Conservation (phyloP, 1,140 invertebrate species). For the Caenorhabditis inopinata region DNA sequence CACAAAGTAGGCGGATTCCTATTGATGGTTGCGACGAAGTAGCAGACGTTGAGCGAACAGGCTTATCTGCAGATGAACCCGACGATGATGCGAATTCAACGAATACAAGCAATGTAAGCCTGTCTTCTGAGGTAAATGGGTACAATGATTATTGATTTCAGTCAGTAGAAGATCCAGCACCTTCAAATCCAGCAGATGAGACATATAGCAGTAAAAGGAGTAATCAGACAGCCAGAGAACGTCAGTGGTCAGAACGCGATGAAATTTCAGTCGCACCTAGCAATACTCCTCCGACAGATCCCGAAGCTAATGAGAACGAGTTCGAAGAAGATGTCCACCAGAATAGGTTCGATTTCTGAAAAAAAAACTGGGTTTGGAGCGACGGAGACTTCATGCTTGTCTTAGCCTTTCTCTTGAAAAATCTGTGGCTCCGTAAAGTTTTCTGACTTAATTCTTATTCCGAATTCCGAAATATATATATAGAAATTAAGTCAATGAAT, state of each 20-base stretch:
- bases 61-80: not conserved
- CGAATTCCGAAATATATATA: too few species aligned
- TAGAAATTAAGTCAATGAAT: too few species aligned
- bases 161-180: conserved; percentile 9
- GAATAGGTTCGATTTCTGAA: too few species aligned
- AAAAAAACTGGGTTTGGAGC: too few species aligned
- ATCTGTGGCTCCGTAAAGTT: too few species aligned
- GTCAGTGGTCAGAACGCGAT: conserved; percentile 21
- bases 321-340: not conserved
- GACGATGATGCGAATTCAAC: not conserved
- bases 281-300: conserved; percentile 22
- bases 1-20: not conserved
- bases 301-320: conserved; percentile 7
- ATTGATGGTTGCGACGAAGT: not conserved
- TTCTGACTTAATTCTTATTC: too few species aligned
- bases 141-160: not conserved
- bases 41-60: conserved; percentile 21
- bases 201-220: not conserved
- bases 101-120: conserved; percentile 4
- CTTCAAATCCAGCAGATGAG: conserved; percentile 29
- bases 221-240: conserved; percentile 14
- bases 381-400: too few species aligned
- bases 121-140: not conserved
- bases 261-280: not conserved
- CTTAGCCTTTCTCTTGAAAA: too few species aligned